A percentile compares a stretch with the other conserved stretches of the same genome.
phyloP scores from a whole-genome alignment of 1,140 invertebrate genomes.

The Bicyclus anynana region DNA sequence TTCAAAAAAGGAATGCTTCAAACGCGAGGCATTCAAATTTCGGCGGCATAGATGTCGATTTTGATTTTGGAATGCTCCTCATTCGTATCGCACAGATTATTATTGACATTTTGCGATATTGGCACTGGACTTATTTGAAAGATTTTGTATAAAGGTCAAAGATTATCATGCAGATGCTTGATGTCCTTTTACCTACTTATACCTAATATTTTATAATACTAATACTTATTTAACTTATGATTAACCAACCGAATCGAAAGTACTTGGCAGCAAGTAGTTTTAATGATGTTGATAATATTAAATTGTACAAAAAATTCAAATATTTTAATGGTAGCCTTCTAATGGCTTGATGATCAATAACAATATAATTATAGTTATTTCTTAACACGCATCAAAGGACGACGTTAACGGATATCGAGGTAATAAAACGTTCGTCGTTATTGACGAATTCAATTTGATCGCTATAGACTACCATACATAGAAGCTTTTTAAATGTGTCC shows the following conservation, averaged over 20 bases:
- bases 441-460: conserved; percentile 43
- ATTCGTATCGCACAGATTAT: conserved; percentile 21
- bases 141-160: not conserved
- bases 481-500: conserved; percentile 30
- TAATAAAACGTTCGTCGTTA: conserved; percentile 28
- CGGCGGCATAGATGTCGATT: conserved; percentile 43
- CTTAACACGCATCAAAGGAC: not conserved
- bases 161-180: not conserved
- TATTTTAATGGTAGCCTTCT: not conserved
- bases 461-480: conserved; percentile 25
- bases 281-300: not conserved
- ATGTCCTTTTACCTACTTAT: no score
- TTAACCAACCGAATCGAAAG: no score
- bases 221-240: not conserved
- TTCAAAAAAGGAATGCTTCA: conserved; percentile 53
- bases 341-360: not conserved
- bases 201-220: no score
- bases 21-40: conserved; percentile 32
- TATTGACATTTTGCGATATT: conserved; percentile 18
- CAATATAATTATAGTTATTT: not conserved
- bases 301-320: not conserved
- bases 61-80: conserved; percentile 41
- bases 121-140: not conserved
- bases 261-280: not conserved
- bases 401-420: conserved; percentile 25